A percentile compares a stretch with the other conserved stretches of the same genome.
Evolutionary conservation across 2,888 invertebrate species (phyloP).

Genomic region (Keiferia lycopersicella): DNA sequence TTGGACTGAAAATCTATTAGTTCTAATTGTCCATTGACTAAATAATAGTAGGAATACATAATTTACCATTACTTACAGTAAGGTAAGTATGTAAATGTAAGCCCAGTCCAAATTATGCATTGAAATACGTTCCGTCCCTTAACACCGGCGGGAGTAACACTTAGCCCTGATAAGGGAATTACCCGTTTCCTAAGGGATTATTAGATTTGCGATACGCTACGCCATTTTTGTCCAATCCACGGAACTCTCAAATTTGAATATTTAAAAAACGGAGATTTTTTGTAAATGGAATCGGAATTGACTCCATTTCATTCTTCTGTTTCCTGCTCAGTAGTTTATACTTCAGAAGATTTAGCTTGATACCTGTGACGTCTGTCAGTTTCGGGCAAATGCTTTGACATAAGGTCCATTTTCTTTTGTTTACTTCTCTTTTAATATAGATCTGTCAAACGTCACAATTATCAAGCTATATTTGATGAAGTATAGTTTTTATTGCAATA

Average conservation of each 20-base stretch:
- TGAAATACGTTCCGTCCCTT: slow-evolving; percentile 7
- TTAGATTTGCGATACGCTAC: slow-evolving; percentile 39
- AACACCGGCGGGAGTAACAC: slow-evolving; percentile 36
- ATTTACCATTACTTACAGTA: no score
- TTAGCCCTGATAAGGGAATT: slow-evolving; percentile 45
- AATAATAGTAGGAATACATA: no score
- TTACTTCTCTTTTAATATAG: no score
- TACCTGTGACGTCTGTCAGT: no score
- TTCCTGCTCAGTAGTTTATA: slow-evolving; percentile 32
- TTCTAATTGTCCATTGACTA: no score
- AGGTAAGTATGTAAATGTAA: background rate
- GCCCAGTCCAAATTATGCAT: background rate
- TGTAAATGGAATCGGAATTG: background rate
- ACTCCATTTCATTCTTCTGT: slow-evolving; percentile 20
- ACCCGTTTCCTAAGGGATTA: slow-evolving; percentile 47
- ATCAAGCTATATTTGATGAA: no score
- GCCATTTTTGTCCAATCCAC: slow-evolving; percentile 10
- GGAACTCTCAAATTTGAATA: slow-evolving; percentile 13
- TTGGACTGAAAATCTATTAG: no score
- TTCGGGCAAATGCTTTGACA: no score
- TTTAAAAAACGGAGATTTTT: background rate
- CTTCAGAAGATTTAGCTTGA: no score
- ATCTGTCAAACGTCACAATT: no score
- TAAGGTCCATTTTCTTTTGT: no score
- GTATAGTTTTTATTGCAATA: no score